Percentiles rank a stretch among this genome's conserved stretches.
phyloP scores from a whole-genome alignment of 2,888 invertebrate species.

The Mythimna ferrago region DNA sequence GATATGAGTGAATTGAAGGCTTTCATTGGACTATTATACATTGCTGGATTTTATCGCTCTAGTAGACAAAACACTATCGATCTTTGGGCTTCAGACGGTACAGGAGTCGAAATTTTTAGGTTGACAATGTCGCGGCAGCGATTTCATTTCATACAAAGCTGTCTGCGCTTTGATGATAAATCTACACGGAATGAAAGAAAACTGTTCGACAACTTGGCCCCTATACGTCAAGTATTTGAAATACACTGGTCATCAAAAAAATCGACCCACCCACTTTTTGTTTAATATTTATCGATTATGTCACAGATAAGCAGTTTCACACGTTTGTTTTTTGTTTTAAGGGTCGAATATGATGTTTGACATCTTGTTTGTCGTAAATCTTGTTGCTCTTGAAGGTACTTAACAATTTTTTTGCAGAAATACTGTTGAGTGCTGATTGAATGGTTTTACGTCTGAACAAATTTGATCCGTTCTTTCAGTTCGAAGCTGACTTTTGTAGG shows the following conservation, averaged over 20 bases:
- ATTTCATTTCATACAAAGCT: slow-evolving; percentile 27
- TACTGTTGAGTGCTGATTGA: background rate
- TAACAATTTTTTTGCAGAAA: background rate
- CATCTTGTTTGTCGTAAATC: background rate
- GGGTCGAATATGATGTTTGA: background rate
- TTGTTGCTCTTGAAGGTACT: background rate
- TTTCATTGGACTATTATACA: too few relatives aligned
- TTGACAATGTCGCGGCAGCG: slow-evolving; percentile 27
- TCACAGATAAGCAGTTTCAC: too few relatives aligned
- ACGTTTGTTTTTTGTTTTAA: background rate
- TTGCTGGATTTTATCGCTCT: too few relatives aligned
- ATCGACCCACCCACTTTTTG: too few relatives aligned
- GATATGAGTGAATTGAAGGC: slow-evolving; percentile 4
- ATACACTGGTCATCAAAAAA: too few relatives aligned
- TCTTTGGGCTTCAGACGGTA: slow-evolving; percentile 17
- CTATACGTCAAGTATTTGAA: too few relatives aligned
- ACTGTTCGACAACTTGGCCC: too few relatives aligned
- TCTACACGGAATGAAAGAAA: too few relatives aligned
- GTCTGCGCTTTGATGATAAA: too few relatives aligned
- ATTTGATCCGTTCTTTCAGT: background rate
- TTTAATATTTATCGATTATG: too few relatives aligned
- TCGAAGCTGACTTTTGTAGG: background rate
- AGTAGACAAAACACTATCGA: too few relatives aligned
- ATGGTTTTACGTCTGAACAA: background rate
- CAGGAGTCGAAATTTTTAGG: slow-evolving; percentile 30